These are phyloP conservation scores for Etheostoma spectabile DNA, from an alignment of 2,113 vertebrate genomes.

Conservation along the genomic window DNA sequence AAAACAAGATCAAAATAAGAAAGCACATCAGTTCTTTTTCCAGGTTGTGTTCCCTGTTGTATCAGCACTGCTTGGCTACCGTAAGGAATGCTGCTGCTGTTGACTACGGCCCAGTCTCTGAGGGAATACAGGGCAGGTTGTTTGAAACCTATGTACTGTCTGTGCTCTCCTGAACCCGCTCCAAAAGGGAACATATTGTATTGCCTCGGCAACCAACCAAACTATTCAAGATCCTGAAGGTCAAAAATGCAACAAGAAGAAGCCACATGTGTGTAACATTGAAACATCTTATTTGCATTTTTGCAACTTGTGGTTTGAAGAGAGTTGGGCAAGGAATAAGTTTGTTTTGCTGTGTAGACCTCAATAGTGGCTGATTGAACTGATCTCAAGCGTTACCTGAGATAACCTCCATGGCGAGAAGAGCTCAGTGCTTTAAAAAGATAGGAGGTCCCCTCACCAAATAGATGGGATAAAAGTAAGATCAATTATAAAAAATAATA, in stretches of 20 bases:
- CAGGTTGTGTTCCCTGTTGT: slow-evolving; percentile 22
- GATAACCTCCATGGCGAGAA: not conserved
- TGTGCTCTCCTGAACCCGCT: slow-evolving; percentile 10
- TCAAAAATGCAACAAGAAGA: slow-evolving; percentile 24
- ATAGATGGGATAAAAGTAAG: not conserved
- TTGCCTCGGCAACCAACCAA: slow-evolving; percentile 13
- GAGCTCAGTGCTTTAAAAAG: not conserved
- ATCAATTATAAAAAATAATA: not conserved
- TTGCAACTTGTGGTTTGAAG: too few species aligned
- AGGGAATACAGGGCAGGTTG: slow-evolving; percentile 40
- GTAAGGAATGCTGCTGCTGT: slow-evolving; percentile 45
- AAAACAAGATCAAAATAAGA: slow-evolving; percentile 31
- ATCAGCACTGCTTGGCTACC: slow-evolving; percentile 50
- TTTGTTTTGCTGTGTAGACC: not conserved
- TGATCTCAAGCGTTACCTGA: not conserved
- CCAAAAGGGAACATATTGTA: slow-evolving; percentile 22
- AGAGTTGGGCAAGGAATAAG: not conserved
- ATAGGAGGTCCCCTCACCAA: not conserved
- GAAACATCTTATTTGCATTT: not conserved
- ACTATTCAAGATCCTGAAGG: slow-evolving; percentile 14
- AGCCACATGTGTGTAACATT: not conserved
- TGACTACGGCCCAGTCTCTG: slow-evolving; percentile 51
- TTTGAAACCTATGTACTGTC: slow-evolving; percentile 27
- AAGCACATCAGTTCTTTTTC: slow-evolving; percentile 21
- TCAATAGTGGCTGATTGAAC: not conserved